Evolutionary conservation across 2,888 invertebrate genomes (phyloP), one percentile per base, ranked within the genome.

Genomic region (Lithophane socia): DNA sequence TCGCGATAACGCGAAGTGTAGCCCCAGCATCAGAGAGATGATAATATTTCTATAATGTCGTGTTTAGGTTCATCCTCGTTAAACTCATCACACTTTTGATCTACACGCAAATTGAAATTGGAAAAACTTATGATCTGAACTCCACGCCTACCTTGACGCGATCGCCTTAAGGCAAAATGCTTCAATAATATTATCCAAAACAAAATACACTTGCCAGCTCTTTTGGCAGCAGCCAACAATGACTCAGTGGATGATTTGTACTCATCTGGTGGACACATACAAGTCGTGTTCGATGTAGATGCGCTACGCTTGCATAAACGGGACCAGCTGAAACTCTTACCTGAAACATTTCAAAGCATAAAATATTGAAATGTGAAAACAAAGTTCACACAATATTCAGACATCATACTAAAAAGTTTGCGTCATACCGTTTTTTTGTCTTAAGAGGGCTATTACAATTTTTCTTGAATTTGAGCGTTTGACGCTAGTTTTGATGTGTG

Each of bases 301-400:
- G 8, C 1, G 0, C n/a, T 42, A 21, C 37, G 21, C 42, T 42
- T 64, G n/a, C 21, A 1, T 2, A 58, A 16, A 10, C 21, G 47
- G 16, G n/a, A 66, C n/a, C 71, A 37, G 49, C 67, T 49, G 2
- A n/a, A n/a, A 18, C 37, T 37, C 4, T n/a, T 66, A 67, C 66
- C 71, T 71, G 71, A 37, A 71, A 71, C 18, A 37, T 66, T 65
- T 44, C 16, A 65, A 44, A 44, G 13, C 9, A n/a, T 44, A 44
- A n/a, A 42, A 64, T 44, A 44, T 2, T 16, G 9, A 24, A 44
- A n/a, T 65, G 0, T 44, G 16, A 64, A 42, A 64, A 64, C 13
- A 42, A n/a, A 42, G n/a, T 42, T 42, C 12, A 42, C 37, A 63
- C 13, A 42, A 12, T n/a, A n/a, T 8, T 64, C 8, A 42, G 8